Evolutionary conservation across 2,797 vertebrate genomes (phyloP).

Genomic region (Darevskia nairensis): DNA sequence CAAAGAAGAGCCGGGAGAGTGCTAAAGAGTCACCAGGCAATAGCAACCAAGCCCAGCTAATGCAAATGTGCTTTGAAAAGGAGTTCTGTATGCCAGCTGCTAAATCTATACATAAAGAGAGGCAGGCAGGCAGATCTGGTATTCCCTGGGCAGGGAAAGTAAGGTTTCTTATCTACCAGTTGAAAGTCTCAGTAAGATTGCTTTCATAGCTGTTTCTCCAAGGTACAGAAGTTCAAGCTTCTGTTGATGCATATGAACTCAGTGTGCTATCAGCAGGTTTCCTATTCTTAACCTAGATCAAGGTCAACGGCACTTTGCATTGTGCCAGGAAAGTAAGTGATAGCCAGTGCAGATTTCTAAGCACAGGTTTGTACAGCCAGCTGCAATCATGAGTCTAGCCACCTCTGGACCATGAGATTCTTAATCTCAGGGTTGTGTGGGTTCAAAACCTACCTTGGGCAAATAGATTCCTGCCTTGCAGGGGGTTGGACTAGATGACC

Average conservation of each 20-base stretch:
- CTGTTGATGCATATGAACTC: too few species aligned
- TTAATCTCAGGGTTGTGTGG: too few species aligned
- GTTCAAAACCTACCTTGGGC: too few species aligned
- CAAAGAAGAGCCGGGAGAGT: neutral
- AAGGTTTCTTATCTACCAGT: too few species aligned
- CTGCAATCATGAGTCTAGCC: neutral
- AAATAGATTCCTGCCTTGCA: too few species aligned
- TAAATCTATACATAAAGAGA: neutral
- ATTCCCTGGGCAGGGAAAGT: neutral
- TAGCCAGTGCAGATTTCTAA: neutral
- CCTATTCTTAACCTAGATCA: neutral
- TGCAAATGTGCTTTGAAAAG: neutral
- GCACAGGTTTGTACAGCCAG: neutral
- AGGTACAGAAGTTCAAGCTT: too few species aligned
- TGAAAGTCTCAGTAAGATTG: too few species aligned
- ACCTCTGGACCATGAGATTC: neutral
- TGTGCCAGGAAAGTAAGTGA: neutral
- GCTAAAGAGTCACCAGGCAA: neutral
- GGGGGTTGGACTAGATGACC: too few species aligned
- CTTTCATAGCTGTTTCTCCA: too few species aligned
- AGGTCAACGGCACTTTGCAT: neutral
- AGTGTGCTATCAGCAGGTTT: neutral
- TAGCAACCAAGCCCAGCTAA: neutral
- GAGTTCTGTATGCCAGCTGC: neutral
- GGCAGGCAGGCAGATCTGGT: neutral